phyloP scores from a whole-genome alignment of 2,113 vertebrate genomes.

The Mungos mungo region DNA sequence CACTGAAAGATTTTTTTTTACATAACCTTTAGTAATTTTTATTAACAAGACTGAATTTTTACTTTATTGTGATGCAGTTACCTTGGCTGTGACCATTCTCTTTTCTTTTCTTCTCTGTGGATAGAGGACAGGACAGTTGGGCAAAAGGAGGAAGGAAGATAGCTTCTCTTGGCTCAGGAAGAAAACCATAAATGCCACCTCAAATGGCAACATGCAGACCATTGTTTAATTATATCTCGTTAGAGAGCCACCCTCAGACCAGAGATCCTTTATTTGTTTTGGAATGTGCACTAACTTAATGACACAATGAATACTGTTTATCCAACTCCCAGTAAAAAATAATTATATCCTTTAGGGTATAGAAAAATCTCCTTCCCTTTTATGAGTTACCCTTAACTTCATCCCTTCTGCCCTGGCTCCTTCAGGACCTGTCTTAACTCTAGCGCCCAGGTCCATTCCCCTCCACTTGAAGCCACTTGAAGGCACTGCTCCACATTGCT shows the following conservation, averaged over 20 bases:
- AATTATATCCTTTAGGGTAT: rapidly evolving
- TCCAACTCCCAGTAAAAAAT: background rate
- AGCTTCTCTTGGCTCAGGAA: background rate
- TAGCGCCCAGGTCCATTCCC: no score
- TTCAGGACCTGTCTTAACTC: background rate
- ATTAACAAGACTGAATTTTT: conserved; percentile 15
- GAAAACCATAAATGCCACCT: background rate
- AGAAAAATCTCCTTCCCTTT: background rate
- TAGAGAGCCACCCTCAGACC: background rate
- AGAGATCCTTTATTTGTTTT: background rate
- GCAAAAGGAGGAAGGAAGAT: background rate
- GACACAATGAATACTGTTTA: background rate
- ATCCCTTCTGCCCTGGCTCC: background rate
- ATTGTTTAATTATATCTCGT: background rate
- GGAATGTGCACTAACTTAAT: background rate
- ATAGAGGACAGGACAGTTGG: background rate
- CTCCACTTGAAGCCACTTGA: background rate
- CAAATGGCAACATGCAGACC: background rate
- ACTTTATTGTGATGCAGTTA: background rate
- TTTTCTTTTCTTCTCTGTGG: background rate
- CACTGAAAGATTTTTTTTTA: background rate
- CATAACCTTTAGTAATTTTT: background rate
- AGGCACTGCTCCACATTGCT: background rate
- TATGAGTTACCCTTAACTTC: background rate
- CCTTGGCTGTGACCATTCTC: background rate